Conservation (phyloP, 1,140 invertebrate genomes). For the Tyrophagus putrescentiae region DNA sequence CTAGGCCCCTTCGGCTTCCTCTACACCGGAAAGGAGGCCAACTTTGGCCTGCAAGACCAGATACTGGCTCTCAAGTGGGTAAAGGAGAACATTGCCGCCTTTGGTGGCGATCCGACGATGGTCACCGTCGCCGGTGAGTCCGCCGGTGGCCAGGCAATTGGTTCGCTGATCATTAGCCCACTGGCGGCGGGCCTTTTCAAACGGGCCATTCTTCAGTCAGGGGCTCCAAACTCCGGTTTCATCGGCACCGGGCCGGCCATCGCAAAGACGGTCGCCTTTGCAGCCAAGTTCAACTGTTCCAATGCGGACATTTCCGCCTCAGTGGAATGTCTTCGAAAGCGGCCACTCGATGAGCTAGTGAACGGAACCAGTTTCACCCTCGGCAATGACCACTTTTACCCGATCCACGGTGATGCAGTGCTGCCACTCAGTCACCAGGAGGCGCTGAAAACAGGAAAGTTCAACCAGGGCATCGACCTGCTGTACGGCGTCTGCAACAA, state of each 20-base stretch:
- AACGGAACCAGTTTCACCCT: neutral
- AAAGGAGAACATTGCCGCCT: constrained; percentile 55
- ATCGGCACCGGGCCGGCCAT: constrained; percentile 43
- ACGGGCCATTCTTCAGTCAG: constrained; percentile 4
- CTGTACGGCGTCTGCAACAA: constrained; percentile 2
- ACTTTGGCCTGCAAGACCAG: neutral
- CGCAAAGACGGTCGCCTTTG: constrained; percentile 30
- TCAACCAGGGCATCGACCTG: neutral
- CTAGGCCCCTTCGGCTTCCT: neutral
- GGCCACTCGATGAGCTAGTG: neutral
- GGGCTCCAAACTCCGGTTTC: constrained; percentile 18
- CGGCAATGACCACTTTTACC: neutral
- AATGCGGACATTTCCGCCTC: neutral
- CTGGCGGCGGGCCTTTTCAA: neutral
- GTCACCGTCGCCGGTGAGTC: constrained; percentile 38
- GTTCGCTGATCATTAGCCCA: neutral
- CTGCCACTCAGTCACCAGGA: constrained; percentile 14
- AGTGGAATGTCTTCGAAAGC: constrained; percentile 4
- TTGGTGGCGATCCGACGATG: constrained; percentile 55
- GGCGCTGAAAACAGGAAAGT: constrained; percentile 8
- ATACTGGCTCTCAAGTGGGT: constrained; percentile 46
- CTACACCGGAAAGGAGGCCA: neutral
- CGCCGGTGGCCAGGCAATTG: constrained; percentile 38
- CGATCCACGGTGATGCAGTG: neutral
- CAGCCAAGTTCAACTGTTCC: neutral